These are phyloP conservation scores for Myotis davidii DNA, from an alignment of 2,113 vertebrate genomes.

Conservation along the genomic window DNA sequence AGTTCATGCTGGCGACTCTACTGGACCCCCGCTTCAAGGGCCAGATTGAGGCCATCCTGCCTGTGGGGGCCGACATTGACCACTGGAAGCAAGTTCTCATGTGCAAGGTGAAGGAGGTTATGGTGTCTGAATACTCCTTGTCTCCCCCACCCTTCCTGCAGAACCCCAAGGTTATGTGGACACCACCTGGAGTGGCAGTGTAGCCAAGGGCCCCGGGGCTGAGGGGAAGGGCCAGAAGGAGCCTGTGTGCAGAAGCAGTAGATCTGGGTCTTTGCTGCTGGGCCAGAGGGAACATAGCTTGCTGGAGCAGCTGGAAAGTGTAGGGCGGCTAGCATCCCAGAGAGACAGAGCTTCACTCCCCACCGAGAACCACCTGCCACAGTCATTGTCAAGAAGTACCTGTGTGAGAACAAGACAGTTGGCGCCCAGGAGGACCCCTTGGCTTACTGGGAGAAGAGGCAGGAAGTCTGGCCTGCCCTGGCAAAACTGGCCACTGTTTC, in stretches of 20 bases:
- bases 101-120: constrained; percentile 71
- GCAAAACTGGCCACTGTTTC: constrained; percentile 32
- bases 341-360: not conserved
- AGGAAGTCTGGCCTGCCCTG: constrained; percentile 58
- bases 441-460: constrained; percentile 60
- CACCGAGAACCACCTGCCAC: constrained; percentile 55
- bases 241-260: not conserved
- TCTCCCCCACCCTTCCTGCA: not conserved
- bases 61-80: constrained; percentile 46
- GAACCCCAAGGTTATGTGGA: not conserved
- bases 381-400: constrained; percentile 49
- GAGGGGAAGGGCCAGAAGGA: not conserved
- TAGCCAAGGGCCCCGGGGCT: not conserved
- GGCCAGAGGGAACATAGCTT: constrained; percentile 26
- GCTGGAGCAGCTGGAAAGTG: constrained; percentile 54
- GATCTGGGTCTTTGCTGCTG: not conserved
- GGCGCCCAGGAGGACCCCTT: constrained; percentile 64
- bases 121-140: not conserved
- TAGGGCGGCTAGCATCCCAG: constrained; percentile 52
- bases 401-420: constrained; percentile 46
- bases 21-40: constrained; percentile 71
- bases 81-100: constrained; percentile 73
- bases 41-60: constrained; percentile 65
- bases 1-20: constrained; percentile 63
- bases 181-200: fast-evolving